These are phyloP conservation scores for Spicauda simplicius DNA, from an alignment of 2,888 invertebrate genomes.

Conservation along the genomic window DNA sequence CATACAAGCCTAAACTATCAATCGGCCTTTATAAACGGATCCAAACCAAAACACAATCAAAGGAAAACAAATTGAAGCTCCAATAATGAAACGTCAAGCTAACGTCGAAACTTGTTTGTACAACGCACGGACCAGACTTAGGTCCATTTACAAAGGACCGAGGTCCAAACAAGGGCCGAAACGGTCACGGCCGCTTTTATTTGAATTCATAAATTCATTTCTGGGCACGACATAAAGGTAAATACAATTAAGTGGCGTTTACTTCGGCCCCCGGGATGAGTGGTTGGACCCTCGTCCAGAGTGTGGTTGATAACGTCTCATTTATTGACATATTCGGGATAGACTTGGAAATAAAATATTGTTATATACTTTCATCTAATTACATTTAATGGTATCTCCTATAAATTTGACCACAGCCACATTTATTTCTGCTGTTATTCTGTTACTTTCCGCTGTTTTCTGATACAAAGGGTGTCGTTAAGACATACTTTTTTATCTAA, in stretches of 20 bases:
- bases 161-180: slow-evolving; percentile 7
- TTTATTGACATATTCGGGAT: slow-evolving; percentile 7
- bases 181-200: slow-evolving; percentile 9
- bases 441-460: no score
- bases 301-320: slow-evolving; percentile 6
- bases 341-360: background rate
- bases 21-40: no score
- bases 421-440: no score
- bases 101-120: background rate
- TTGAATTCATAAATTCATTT: slow-evolving; percentile 17
- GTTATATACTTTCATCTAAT: background rate
- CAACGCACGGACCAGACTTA: background rate
- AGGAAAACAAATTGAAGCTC: background rate
- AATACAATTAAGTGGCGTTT: slow-evolving; percentile 16
- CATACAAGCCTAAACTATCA: no score
- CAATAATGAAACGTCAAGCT: slow-evolving; percentile 2
- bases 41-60: background rate
- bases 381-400: no score
- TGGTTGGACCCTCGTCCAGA: background rate
- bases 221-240: slow-evolving; percentile 11
- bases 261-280: background rate
- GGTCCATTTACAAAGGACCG: slow-evolving; percentile 12
- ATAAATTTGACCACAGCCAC: no score
- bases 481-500: no score
- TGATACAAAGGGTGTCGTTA: no score